Percentiles rank a stretch among this genome's conserved stretches.
Conservation (phyloP, 2,888 invertebrate species). For the Amphimallon solstitiale region DNA sequence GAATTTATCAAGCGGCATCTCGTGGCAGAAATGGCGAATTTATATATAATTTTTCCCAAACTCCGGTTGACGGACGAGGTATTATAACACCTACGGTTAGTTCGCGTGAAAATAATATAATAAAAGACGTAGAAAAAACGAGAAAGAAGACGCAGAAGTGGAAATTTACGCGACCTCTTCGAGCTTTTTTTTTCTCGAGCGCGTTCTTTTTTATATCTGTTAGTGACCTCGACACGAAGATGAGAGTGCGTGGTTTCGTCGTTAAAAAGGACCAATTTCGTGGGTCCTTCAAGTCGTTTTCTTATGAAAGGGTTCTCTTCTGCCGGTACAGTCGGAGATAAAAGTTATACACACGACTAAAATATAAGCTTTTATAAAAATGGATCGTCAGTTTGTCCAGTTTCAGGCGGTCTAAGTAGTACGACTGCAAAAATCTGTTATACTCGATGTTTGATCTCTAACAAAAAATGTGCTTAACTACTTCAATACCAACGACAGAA, state of each 20-base stretch:
- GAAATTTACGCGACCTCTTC: not conserved
- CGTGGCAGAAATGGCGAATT: constrained; percentile 15
- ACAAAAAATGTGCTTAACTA: too few relatives aligned
- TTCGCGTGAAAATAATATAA: constrained; percentile 24
- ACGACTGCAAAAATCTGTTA: too few relatives aligned
- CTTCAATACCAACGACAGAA: too few relatives aligned
- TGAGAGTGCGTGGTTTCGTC: constrained; percentile 23
- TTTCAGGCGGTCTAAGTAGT: too few relatives aligned
- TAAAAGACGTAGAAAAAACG: too few relatives aligned
- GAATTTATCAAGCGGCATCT: constrained; percentile 22
- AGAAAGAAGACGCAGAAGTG: too few relatives aligned
- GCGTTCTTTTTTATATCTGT: constrained; percentile 22
- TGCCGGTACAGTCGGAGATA: too few relatives aligned
- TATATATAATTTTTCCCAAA: constrained; percentile 7
- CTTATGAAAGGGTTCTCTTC: constrained; percentile 30
- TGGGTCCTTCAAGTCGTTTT: constrained; percentile 18
- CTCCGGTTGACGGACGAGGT: not conserved
- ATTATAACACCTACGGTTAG: constrained; percentile 14
- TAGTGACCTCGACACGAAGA: constrained; percentile 1
- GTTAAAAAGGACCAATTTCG: constrained; percentile 29
- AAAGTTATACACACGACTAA: too few relatives aligned
- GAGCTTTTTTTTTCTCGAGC: not conserved
- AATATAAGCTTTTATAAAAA: too few relatives aligned
- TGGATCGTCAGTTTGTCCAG: too few relatives aligned
- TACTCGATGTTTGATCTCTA: too few relatives aligned